Conservation (phyloP, 2,113 vertebrate species). For the Pachyramphus minor region DNA sequence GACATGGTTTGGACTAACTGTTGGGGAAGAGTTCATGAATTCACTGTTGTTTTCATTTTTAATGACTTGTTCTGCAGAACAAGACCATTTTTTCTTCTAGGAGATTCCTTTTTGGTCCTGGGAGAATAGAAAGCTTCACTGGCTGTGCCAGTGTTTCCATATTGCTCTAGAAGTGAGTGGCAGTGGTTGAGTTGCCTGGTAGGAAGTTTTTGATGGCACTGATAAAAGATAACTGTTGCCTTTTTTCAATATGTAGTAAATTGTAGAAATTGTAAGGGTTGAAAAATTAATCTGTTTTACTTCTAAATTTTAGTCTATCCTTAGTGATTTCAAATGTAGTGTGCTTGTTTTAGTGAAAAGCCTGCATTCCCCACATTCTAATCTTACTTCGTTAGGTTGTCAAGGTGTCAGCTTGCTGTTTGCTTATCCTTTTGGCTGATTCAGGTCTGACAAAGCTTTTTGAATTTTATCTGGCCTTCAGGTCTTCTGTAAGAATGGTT, state of each 20-base stretch:
- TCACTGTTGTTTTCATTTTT: not conserved
- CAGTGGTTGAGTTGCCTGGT: not conserved
- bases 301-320: not conserved
- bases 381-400: not conserved
- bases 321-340: not conserved
- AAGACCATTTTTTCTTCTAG: not conserved
- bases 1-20: not conserved
- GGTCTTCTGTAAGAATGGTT: not conserved
- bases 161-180: not conserved
- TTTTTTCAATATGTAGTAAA: not conserved
- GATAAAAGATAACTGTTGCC: not conserved
- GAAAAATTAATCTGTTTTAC: not conserved
- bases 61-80: not conserved
- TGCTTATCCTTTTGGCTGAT: not conserved
- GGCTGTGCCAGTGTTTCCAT: not conserved
- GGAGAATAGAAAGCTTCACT: not conserved
- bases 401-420: not conserved
- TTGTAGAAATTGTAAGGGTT: not conserved
- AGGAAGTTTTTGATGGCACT: not conserved
- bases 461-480: not conserved
- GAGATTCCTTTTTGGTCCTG: not conserved
- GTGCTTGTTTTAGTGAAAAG: not conserved
- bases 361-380: not conserved
- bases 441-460: not conserved
- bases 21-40: not conserved